Evolutionary conservation across 2,113 vertebrate genomes (phyloP), one percentile per base, ranked within the genome.

Genomic region (Notarius quadriscutis): DNA sequence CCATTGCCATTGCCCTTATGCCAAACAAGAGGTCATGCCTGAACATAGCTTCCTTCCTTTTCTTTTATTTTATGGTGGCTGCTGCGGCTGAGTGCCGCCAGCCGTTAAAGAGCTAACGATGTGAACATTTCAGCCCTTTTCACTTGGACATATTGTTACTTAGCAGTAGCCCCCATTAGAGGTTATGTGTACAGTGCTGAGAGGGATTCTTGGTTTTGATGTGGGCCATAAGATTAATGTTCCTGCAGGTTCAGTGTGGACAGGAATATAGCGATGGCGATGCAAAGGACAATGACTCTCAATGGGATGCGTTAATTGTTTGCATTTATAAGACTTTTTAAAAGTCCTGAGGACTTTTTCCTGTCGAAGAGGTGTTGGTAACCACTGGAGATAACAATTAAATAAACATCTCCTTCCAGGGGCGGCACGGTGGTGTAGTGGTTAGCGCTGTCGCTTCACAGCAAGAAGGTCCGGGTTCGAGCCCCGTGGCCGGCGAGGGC

Each of bases 51-150:
- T 84, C 67, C 85, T 91, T 90, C 89, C 81, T 89, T 79, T 63
- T 58, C 65, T 77, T 11, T 11, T 57, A 27, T 88, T 91, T 89
- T 85, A 86, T 81, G 87, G 85, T 20, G 65, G 79, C 87, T 77
- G 81, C 84, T 85, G 89, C 53, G 48, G 89, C 90, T 92, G 84
- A 91, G 86, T 92, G 91, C 93, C 91, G 75, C 90, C 91, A 92
- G 89, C 85, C 7, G 90, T 93, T 89, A 89, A 87, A 92, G 81
- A 90, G 89, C 89, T 94, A 93, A 93, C 87, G 90, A 89, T 79
- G 91, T 89, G 50, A 88, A 88, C 84, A 65, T 84, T 90, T 90
- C 25, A 87, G 84, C 87, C 88, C 90, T 77, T 88, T 85, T 20
- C 63, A 91, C 83, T 87, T 34, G 60, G 53, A 41, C 27, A 0